phyloP scores from a whole-genome alignment of 2,888 invertebrate genomes.

The Caenorhabditis sulstoni region DNA sequence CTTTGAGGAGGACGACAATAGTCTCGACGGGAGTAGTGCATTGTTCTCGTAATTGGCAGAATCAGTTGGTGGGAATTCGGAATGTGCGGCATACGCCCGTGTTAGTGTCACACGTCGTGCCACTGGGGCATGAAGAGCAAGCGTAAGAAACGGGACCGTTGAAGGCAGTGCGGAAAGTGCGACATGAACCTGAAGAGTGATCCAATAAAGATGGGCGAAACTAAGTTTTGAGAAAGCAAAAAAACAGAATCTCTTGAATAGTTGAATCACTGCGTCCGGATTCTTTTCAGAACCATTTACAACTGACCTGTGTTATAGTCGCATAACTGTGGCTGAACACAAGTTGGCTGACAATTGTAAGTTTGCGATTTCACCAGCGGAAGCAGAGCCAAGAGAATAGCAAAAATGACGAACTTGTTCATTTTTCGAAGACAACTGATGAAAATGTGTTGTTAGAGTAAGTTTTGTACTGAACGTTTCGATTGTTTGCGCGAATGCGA shows the following conservation, averaged over 20 bases:
- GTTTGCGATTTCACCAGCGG: background rate
- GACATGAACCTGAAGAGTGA: slow-evolving; percentile 40
- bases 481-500: slow-evolving; percentile 43
- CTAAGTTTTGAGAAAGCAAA: background rate
- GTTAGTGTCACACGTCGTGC: slow-evolving; percentile 49
- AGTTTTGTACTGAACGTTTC: slow-evolving; percentile 56
- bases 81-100: slow-evolving; percentile 55
- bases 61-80: slow-evolving; percentile 20
- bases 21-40: background rate
- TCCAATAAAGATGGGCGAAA: background rate
- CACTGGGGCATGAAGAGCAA: slow-evolving; percentile 35
- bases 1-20: background rate
- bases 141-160: slow-evolving; percentile 37
- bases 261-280: background rate
- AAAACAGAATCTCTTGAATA: background rate
- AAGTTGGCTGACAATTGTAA: slow-evolving; percentile 29
- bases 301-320: slow-evolving; percentile 52
- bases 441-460: slow-evolving; percentile 35
- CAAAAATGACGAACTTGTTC: slow-evolving; percentile 15
- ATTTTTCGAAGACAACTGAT: slow-evolving; percentile 15
- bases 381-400: background rate
- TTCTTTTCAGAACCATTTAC: background rate
- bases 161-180: slow-evolving; percentile 50
- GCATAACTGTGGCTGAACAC: slow-evolving; percentile 39
- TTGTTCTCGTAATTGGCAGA: slow-evolving; percentile 13